Conservation (phyloP, 92 coral and sea anemone species). For the Pocillopora grandis region DNA sequence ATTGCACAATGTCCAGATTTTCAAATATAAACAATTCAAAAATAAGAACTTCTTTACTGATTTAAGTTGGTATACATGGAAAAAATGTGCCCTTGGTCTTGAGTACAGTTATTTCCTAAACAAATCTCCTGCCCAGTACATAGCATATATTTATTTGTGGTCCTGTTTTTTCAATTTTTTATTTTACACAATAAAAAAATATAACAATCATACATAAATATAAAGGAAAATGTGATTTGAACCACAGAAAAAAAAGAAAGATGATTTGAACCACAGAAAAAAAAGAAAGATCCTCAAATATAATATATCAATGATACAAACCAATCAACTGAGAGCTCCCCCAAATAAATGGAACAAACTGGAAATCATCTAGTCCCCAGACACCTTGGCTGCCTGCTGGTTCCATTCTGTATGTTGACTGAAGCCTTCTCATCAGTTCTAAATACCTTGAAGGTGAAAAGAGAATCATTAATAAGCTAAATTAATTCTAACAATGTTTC, state of each 20-base stretch:
- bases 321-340: conserved; percentile 96
- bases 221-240: neutral
- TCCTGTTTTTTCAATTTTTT: no score
- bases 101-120: no score
- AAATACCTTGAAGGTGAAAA: conserved; percentile 60
- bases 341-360: conserved; percentile 97
- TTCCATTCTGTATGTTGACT: conserved; percentile 80
- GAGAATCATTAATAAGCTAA: neutral
- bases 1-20: no score
- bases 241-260: neutral
- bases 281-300: neutral
- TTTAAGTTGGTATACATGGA: no score
- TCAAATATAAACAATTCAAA: no score
- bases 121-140: no score
- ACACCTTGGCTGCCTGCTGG: conserved; percentile 99
- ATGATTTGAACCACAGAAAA: neutral
- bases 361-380: conserved; percentile 98
- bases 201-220: no score
- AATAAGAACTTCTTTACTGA: no score
- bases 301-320: neutral
- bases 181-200: no score
- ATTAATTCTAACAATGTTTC: neutral
- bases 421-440: conserved; percentile 88
- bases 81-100: no score
- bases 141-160: no score